These are phyloP conservation scores for Gouania willdenowi DNA, from an alignment of 2,797 vertebrate species.

Conservation along the genomic window DNA sequence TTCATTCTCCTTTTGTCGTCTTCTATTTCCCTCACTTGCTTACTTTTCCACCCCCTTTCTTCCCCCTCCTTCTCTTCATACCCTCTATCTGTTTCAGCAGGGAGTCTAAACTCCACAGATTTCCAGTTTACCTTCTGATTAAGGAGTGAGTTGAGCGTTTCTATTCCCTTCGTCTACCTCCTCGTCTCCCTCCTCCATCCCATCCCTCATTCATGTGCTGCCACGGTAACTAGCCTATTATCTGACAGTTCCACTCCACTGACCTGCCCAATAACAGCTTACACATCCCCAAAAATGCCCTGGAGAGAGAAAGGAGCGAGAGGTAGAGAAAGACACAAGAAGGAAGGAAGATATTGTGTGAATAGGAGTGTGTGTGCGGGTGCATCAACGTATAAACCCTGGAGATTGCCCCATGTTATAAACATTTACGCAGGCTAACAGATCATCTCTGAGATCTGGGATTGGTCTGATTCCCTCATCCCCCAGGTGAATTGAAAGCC, in stretches of 20 bases:
- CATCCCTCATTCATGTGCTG: constrained; percentile 84
- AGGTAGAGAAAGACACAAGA: constrained; percentile 16
- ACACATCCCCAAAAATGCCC: constrained; percentile 98
- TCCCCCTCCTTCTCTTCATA: neutral
- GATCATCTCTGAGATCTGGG: constrained; percentile 94
- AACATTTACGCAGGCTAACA: constrained; percentile 98
- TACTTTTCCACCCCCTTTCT: constrained; percentile 2
- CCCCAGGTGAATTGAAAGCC: constrained; percentile 96
- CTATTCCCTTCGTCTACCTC: constrained; percentile 85
- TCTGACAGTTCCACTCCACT: constrained; percentile 94
- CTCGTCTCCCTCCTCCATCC: constrained; percentile 85
- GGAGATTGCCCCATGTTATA: constrained; percentile 92
- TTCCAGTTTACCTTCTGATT: constrained; percentile 91
- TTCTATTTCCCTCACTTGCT: constrained; percentile 31
- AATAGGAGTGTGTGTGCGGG: constrained; percentile 17
- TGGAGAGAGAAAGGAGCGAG: constrained; percentile 40
- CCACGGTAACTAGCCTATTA: constrained; percentile 97
- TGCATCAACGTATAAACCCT: constrained; percentile 54
- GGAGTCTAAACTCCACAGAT: constrained; percentile 72
- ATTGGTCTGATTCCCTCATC: constrained; percentile 89
- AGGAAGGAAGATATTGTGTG: neutral
- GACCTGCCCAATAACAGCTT: constrained; percentile 99
- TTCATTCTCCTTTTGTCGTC: constrained; percentile 38
- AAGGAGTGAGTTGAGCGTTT: constrained; percentile 88
- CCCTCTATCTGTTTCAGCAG: constrained; percentile 44